Evolutionary conservation across 2,888 invertebrate genomes (phyloP), one percentile per base, ranked within the genome.

Genomic region (Drosophila formosana): DNA sequence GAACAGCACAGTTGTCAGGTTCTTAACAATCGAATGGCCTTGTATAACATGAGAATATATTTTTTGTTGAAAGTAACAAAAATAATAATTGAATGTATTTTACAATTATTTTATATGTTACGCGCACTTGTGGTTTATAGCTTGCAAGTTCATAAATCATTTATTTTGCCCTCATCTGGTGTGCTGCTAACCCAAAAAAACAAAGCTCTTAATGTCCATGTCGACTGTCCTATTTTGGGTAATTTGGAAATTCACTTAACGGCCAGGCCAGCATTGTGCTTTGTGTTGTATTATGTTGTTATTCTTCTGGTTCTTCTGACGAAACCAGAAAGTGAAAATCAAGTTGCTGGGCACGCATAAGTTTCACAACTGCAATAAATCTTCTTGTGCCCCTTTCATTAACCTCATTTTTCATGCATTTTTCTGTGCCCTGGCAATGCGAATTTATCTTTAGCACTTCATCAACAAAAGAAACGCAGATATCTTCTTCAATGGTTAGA

Each of bases 281-380:
- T 57, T 26, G n/a, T 60, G 51, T 63, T 49, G 18, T 18, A 56
- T 39, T 7, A n/a, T 53, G 51, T 41, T 78, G 53, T 56, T 55
- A 41, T 45, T 51, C 62, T 46, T 18, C 18, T 18, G 18, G 62
- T 51, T 69, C 53, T 74, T 30, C 25, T 50, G 58, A 28, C 46
- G 32, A 75, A 58, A 66, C 51, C 53, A 73, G 78, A 84, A 84
- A 84, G 83, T 86, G 88, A 84, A 84, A 88, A 71, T 69, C 67
- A 46, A 66, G 65, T 53, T 65, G 43, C 39, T 47, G 67, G 56
- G 66, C 43, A 75, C 74, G 78, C 72, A 72, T 75, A 75, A 65
- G 69, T 70, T 80, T 81, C 78, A 72, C 81, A 80, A 80, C 45
- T 72, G 86, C 78, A 80, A 88, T 88, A 88, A 84, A 84, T 84